phyloP scores from a whole-genome alignment of 2,888 invertebrate species.

The Apodemia duryi region DNA sequence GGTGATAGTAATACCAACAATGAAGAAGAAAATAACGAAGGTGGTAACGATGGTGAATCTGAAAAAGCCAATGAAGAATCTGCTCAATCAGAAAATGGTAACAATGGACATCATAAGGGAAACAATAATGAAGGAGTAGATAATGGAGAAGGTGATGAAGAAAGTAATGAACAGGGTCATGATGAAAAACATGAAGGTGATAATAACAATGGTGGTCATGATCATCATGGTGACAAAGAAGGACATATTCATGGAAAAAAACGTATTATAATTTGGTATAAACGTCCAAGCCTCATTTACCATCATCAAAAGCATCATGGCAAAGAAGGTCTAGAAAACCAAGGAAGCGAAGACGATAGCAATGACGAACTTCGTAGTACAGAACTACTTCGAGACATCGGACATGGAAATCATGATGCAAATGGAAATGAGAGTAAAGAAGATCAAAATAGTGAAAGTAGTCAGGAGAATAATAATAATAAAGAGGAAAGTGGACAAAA shows the following conservation, averaged over 20 bases:
- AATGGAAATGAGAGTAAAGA: too few species aligned
- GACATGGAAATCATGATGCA: too few species aligned
- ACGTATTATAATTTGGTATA: too few species aligned
- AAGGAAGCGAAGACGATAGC: too few species aligned
- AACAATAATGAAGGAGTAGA: conserved; percentile 13
- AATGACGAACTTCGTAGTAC: too few species aligned
- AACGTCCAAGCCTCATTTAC: too few species aligned
- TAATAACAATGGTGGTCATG: too few species aligned
- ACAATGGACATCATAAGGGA: conserved; percentile 4
- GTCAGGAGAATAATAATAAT: conserved; percentile 6
- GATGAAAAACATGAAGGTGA: background rate
- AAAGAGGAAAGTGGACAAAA: background rate
- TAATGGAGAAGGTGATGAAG: conserved; percentile 4
- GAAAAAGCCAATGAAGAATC: conserved; percentile 1
- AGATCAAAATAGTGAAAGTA: background rate
- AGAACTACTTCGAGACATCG: too few species aligned
- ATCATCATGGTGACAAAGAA: too few species aligned
- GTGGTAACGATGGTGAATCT: conserved; percentile 13
- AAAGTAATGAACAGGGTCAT: background rate
- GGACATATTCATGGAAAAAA: too few species aligned
- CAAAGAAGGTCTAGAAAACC: too few species aligned
- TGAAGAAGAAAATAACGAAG: conserved; percentile 11
- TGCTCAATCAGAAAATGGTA: background rate
- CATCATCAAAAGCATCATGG: too few species aligned
- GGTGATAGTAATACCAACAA: conserved; percentile 8